Base-by-base conservation (phyloP, 1,140 invertebrate species). In the Rhagoletis pomonella region DNA sequence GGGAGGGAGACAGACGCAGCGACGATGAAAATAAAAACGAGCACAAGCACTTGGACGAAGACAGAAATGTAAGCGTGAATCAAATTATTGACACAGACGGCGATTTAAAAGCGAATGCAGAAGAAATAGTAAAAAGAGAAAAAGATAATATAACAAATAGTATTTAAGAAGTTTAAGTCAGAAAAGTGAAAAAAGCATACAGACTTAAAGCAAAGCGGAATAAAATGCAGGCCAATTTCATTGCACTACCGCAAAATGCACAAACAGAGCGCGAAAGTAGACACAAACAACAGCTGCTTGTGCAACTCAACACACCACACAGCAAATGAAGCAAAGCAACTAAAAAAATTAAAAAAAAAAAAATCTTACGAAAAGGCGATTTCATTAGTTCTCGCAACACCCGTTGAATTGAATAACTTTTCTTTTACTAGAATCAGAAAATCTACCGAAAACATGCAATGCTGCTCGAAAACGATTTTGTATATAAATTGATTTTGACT, bases 51-150 rank as follows among this genome's bases (percentile, higher is more conserved):
- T 55, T 55, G 50, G 5, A 10, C 42, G 3, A 44, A n/a, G 73
- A 81, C 73, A 50, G n/a, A 55, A 55, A 58, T 9, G 47, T 12
- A 73, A 47, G 39, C 67, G 42, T 6, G 10, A 44, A 73, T 47
- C 12, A 3, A 42, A 67, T 12, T 67, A 10, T 73, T 73, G 73
- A 81, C 73, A 50, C n/a, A 81, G 47, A 55, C 73, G 47, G 2
- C 3, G 19, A 14, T 81, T 44, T 7, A 81, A 6, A 19, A 55
- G 47, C 47, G 55, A 47, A 55, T 17, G 73, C 55, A 81, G 47
- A 50, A 81, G 73, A 50, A 67, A 67, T 39, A 81, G 47, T 50
- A 77, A 77, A 50, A n/a, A 73, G 10, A 67, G 6, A 19, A 67
- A 29, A 17, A 62, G 44, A 73, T 6, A 39, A 42, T 6, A 67